Conservation (phyloP, 2,888 invertebrate species). For the Odontomyia ornata region DNA sequence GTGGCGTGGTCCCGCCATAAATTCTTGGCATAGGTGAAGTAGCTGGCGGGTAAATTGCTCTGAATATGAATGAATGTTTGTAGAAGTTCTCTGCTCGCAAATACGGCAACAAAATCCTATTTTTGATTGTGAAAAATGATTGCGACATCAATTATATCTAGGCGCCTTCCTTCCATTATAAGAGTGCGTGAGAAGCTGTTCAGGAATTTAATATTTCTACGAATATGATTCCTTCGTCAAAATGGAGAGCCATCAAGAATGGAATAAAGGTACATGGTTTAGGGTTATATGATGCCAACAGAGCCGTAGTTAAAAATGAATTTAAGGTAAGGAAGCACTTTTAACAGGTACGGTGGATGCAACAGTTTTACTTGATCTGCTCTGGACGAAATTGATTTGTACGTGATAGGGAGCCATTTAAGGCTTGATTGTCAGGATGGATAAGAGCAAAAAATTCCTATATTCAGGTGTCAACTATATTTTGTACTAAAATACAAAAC, state of each 20-base stretch:
- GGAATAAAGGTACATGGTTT: neutral
- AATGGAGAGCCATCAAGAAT: neutral
- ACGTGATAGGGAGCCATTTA: no score
- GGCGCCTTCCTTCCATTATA: constrained; percentile 30
- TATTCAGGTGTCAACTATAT: no score
- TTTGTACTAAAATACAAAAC: no score
- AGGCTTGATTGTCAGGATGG: no score
- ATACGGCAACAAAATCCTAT: constrained; percentile 16
- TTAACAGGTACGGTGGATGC: no score
- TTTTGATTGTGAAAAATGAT: constrained; percentile 43
- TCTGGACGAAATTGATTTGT: no score
- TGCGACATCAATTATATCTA: constrained; percentile 40
- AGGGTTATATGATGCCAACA: no score
- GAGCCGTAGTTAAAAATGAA: no score
- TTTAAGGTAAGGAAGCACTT: no score
- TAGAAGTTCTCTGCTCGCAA: neutral
- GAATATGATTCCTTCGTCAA: neutral
- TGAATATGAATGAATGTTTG: neutral
- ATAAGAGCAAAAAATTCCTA: no score
- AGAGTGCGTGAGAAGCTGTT: constrained; percentile 27
- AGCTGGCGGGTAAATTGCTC: neutral
- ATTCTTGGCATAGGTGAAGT: neutral
- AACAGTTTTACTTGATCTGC: no score
- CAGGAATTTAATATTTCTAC: neutral
- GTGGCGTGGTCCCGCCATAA: neutral